A percentile compares a stretch with the other conserved stretches of the same genome.
These are phyloP conservation scores for Ashinkailepas kermadecensis DNA, from an alignment of 2,888 invertebrate species.

Conservation along the genomic window DNA sequence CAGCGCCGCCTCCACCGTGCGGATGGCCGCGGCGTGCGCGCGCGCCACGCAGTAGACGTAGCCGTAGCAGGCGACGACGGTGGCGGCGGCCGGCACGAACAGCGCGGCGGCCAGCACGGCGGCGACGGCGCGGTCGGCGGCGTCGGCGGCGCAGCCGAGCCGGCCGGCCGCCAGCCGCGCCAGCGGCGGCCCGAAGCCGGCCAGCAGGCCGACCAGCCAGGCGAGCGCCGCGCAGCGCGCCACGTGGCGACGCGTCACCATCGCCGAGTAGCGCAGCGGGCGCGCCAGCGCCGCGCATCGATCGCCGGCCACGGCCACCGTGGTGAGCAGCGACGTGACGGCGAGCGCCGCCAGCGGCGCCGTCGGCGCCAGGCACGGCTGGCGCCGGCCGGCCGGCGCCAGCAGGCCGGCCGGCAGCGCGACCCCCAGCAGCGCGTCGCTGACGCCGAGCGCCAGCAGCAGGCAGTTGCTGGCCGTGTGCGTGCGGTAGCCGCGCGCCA, in stretches of 20 bases:
- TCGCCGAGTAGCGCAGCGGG: conserved; percentile 50
- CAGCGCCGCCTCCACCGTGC: conserved; percentile 52
- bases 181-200: background rate
- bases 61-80: conserved; percentile 53
- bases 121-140: conserved; percentile 50
- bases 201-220: background rate
- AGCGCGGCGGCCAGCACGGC: conserved; percentile 53
- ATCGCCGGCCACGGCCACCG: conserved; percentile 56
- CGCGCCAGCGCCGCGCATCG: conserved; percentile 54
- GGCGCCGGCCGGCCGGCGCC: background rate
- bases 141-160: conserved; percentile 35
- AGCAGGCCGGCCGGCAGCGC: background rate
- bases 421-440: conserved; percentile 44
- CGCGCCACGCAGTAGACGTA: conserved; percentile 57
- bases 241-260: conserved; percentile 6
- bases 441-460: background rate
- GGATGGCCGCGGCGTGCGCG: conserved; percentile 56
- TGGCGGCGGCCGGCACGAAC: conserved; percentile 53
- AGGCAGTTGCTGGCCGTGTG: conserved; percentile 6
- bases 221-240: background rate
- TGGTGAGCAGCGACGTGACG: conserved; percentile 37
- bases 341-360: background rate
- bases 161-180: background rate
- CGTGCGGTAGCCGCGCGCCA: background rate
- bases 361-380: background rate